phyloP scores from a whole-genome alignment of 2,113 vertebrate genomes.

The Prochilodus magdalenae region DNA sequence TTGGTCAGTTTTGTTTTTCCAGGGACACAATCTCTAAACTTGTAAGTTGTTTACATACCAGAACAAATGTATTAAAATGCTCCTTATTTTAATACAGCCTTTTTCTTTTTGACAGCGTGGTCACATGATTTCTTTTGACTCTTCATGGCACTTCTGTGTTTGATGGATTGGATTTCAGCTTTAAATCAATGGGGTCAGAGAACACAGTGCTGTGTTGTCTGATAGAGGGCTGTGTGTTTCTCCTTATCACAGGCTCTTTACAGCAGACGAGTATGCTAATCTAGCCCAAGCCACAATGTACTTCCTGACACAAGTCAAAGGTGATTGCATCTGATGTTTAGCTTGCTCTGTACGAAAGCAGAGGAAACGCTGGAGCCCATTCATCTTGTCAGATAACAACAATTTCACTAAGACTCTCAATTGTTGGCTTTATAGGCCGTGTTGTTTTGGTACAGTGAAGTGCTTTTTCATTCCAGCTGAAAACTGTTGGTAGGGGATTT shows the following conservation, averaged over 20 bases:
- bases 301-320: slow-evolving; percentile 42
- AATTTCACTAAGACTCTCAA: neutral
- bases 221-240: slow-evolving; percentile 33
- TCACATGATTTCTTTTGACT: neutral
- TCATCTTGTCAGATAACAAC: slow-evolving; percentile 13
- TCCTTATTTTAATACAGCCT: neutral
- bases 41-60: neutral
- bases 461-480: slow-evolving; percentile 3
- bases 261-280: slow-evolving; percentile 18
- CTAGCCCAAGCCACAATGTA: neutral
- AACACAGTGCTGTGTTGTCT: neutral
- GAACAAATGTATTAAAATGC: neutral
- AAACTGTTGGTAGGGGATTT: neutral
- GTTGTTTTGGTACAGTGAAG: slow-evolving; percentile 16
- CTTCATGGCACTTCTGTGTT: neutral
- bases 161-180: neutral
- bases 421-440: neutral
- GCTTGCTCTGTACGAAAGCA: slow-evolving; percentile 12
- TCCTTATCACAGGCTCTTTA: slow-evolving; percentile 26
- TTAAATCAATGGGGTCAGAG: slow-evolving; percentile 8
- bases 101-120: neutral
- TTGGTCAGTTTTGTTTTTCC: neutral
- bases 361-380: slow-evolving; percentile 10
- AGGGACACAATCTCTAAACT: neutral
- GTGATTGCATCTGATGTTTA: slow-evolving; percentile 43